Evolutionary conservation across 2,113 vertebrate genomes (phyloP), one percentile per base, ranked within the genome.

Genomic region (Lophius piscatorius): DNA sequence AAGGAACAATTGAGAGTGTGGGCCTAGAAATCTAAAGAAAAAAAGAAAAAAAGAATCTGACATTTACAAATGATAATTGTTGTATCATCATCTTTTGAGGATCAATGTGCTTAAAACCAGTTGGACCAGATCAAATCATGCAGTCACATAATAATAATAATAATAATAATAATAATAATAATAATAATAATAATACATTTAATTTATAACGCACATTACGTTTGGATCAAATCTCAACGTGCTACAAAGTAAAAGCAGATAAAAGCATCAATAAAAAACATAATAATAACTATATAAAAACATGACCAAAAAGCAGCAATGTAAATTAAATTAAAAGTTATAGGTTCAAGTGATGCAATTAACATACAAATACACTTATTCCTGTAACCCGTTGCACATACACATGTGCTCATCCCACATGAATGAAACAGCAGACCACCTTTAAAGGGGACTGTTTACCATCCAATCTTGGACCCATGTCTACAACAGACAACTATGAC

Each of bases 101-200:
- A 73, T 63, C 54, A 41, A 16, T 57, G 63, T 70, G 55, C 48
- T 74, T 49, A 51, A 65, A 75, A 58, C 31, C 61, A 54, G 55
- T 35, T 44, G 62, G 73, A 63, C 68, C 80, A 87, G 81, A 89
- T 77, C n/a, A n/a, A n/a, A n/a, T n/a, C n/a, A n/a, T n/a, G n/a
- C n/a, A n/a, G n/a, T n/a, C n/a, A n/a, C n/a, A n/a, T n/a, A n/a
- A n/a, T n/a, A n/a, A n/a, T n/a, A n/a, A n/a, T n/a, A n/a, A n/a
- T n/a, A n/a, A n/a, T n/a, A n/a, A n/a, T n/a, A n/a, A n/a, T n/a
- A n/a, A n/a, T n/a, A n/a, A n/a, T n/a, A n/a, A n/a, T n/a, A n/a
- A n/a, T n/a, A n/a, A n/a, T n/a, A n/a, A n/a, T n/a, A n/a, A n/a
- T n/a, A n/a, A n/a, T n/a, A n/a, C n/a, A n/a, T n/a, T n/a, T n/a